A percentile compares a stretch with the other conserved stretches of the same genome.
Evolutionary conservation across 2,888 invertebrate species (phyloP).

Genomic region (Cryptus viduatorius): DNA sequence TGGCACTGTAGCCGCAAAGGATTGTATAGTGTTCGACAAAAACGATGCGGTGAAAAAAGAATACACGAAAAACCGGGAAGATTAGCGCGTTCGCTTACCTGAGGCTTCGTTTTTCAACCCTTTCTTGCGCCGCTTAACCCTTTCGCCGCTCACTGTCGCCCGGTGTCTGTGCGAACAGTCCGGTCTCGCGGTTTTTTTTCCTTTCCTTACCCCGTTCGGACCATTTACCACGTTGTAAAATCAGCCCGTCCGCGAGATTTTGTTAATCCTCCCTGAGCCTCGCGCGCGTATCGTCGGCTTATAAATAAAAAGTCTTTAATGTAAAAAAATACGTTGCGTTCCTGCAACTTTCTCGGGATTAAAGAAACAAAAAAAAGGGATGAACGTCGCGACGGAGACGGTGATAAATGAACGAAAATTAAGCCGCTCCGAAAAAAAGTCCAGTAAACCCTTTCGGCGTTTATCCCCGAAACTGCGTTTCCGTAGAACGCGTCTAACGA

Average conservation of each 20-base stretch:
- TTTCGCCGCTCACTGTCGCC: slow-evolving; percentile 17
- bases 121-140: slow-evolving; percentile 57
- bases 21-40: slow-evolving; percentile 45
- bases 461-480: no score
- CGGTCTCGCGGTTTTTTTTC: slow-evolving; percentile 20
- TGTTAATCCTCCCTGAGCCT: slow-evolving; percentile 56
- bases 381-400: not conserved
- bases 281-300: slow-evolving; percentile 20
- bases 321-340: slow-evolving; percentile 40
- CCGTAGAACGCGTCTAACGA: no score
- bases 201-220: not conserved
- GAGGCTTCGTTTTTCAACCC: slow-evolving; percentile 72
- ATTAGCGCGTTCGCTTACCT: slow-evolving; percentile 74
- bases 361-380: slow-evolving; percentile 26
- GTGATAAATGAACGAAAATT: slow-evolving; percentile 33
- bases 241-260: slow-evolving; percentile 50
- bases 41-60: slow-evolving; percentile 64
- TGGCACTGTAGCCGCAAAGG: slow-evolving; percentile 19
- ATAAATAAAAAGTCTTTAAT: slow-evolving; percentile 65
- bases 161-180: slow-evolving; percentile 1
- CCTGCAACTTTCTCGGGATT: slow-evolving; percentile 50
- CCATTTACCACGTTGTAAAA: slow-evolving; percentile 42
- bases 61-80: slow-evolving; percentile 59
- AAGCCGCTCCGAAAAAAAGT: slow-evolving; percentile 26
- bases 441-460: not conserved